These are phyloP conservation scores for Enoplosus armatus DNA, from an alignment of 2,797 vertebrate species.

Conservation along the genomic window DNA sequence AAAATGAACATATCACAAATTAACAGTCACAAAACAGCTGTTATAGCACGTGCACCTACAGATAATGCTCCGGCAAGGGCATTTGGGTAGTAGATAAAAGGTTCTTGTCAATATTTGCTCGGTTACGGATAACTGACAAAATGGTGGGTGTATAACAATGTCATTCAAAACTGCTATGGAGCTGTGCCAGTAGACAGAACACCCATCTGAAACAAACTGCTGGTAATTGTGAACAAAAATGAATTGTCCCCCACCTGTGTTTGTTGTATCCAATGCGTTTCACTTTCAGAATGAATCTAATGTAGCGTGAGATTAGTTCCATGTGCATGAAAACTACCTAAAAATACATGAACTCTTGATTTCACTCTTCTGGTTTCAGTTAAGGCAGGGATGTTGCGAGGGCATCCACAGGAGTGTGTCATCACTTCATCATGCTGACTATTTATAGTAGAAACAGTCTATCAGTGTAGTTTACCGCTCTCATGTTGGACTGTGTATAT, in stretches of 20 bases:
- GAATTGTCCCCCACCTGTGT: neutral
- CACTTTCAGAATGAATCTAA: neutral
- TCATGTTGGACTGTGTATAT: neutral
- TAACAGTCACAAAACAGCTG: neutral
- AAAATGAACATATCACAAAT: neutral
- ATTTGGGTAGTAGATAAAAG: neutral
- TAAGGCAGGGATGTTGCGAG: neutral
- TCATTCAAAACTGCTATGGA: neutral
- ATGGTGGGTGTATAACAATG: neutral
- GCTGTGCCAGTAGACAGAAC: neutral
- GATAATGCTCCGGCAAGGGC: neutral
- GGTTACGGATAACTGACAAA: neutral
- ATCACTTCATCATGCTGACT: neutral
- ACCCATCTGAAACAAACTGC: neutral
- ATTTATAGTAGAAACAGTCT: neutral
- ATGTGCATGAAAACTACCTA: neutral
- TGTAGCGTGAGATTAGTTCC: neutral
- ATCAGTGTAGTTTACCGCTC: neutral
- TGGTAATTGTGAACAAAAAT: neutral
- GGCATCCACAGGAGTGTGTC: neutral
- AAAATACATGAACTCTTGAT: slow-evolving; percentile 36
- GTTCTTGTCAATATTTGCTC: neutral
- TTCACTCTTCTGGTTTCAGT: slow-evolving; percentile 21
- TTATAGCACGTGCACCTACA: neutral
- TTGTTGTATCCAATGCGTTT: neutral